Percentiles rank a stretch among this genome's conserved stretches.
Conservation (phyloP, 1,140 invertebrate species). For the Cydia strobilella region DNA sequence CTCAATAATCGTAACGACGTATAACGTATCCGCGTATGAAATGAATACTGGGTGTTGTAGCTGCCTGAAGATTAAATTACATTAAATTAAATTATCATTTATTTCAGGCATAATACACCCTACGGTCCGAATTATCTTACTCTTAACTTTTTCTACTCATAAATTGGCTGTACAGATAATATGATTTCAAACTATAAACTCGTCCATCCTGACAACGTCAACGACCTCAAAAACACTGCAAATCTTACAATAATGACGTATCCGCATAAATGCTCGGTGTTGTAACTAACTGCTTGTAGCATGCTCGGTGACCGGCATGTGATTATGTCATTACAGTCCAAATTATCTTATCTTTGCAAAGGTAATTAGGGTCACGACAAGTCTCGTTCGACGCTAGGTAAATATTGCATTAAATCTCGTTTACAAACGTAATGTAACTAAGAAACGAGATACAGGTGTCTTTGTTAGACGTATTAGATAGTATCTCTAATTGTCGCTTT, state of each 20-base stretch:
- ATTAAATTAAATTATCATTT: no score
- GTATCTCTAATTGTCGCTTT: background rate
- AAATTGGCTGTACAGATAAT: background rate
- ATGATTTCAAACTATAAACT: background rate
- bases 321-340: constrained; percentile 7
- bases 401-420: constrained; percentile 15
- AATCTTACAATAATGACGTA: background rate
- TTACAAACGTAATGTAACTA: background rate
- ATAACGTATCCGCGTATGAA: background rate
- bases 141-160: background rate
- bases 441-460: background rate
- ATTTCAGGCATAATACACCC: no score
- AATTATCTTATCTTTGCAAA: constrained; percentile 19
- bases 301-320: background rate
- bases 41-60: background rate
- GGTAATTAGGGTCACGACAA: constrained; percentile 20
- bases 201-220: background rate
- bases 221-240: background rate
- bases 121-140: background rate
- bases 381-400: constrained; percentile 20
- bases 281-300: no score
- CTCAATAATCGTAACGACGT: background rate
- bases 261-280: background rate
- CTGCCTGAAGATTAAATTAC: no score
- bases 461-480: background rate